phyloP scores from a whole-genome alignment of 2,113 vertebrate genomes.

The Acanthochromis polyacanthus region DNA sequence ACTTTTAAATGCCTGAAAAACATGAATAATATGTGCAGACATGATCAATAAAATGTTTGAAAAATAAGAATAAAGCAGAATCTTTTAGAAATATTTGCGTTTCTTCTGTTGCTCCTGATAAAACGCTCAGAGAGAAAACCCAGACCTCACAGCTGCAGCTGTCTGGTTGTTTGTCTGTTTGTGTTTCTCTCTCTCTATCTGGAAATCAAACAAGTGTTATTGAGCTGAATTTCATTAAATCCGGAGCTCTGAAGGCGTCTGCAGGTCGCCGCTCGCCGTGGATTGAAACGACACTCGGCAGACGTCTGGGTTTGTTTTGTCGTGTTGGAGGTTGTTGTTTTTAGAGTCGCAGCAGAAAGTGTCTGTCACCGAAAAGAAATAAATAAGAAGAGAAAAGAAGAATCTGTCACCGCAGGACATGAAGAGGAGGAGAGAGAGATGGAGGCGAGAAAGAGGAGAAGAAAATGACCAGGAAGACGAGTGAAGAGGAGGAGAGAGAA shows the following conservation, averaged over 20 bases:
- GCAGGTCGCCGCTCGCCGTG: constrained; percentile 22
- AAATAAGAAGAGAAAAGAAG: neutral
- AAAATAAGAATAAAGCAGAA: too few relatives aligned
- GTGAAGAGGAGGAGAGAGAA: neutral
- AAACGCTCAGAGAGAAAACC: too few relatives aligned
- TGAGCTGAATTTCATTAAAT: constrained; percentile 54
- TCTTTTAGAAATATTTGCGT: too few relatives aligned
- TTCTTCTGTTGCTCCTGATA: too few relatives aligned
- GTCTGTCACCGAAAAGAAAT: neutral
- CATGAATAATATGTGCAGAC: too few relatives aligned
- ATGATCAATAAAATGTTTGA: too few relatives aligned
- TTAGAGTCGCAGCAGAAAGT: neutral
- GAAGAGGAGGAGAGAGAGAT: neutral
- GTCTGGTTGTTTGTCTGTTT: too few relatives aligned
- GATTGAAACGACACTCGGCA: constrained; percentile 55
- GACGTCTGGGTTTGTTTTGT: constrained; percentile 40
- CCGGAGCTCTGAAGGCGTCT: constrained; percentile 45
- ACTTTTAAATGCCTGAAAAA: too few relatives aligned
- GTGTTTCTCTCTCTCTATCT: constrained; percentile 5
- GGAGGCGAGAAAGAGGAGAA: neutral
- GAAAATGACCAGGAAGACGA: neutral
- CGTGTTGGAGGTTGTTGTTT: constrained; percentile 18
- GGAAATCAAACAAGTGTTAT: constrained; percentile 43
- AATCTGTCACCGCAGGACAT: neutral
- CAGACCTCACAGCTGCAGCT: too few relatives aligned